Evolutionary conservation across 2,797 vertebrate species (phyloP).

Genomic region (Malacoraja senta): DNA sequence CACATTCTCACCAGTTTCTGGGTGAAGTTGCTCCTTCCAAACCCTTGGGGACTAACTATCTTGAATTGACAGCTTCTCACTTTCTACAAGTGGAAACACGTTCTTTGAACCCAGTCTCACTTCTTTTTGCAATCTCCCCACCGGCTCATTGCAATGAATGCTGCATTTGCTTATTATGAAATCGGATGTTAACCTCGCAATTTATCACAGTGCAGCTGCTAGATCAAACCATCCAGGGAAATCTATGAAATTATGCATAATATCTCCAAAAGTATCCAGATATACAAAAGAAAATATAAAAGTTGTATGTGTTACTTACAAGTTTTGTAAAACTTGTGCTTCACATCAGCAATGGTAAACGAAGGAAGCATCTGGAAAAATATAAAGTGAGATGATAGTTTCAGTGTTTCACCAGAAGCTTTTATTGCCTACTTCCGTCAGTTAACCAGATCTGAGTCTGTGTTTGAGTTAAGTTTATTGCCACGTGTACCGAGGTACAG

Average conservation of each 20-base stretch:
- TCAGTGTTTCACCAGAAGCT: conserved; percentile 43
- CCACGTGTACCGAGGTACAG: too few species aligned
- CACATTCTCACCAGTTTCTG: too few species aligned
- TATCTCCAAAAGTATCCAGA: not conserved
- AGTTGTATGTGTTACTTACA: conserved; percentile 54
- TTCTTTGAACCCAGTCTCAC: too few species aligned
- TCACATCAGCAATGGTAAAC: conserved; percentile 63
- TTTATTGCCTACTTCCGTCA: not conserved
- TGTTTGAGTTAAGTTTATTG: too few species aligned
- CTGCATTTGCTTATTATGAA: not conserved
- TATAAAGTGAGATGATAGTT: conserved; percentile 52
- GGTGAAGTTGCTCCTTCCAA: too few species aligned
- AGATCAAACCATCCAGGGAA: not conserved
- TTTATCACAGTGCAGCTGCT: not conserved
- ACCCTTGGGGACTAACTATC: too few species aligned
- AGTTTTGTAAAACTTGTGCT: conserved; percentile 67
- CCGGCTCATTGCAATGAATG: not conserved
- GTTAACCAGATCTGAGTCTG: not conserved
- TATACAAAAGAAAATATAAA: not conserved
- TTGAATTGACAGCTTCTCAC: too few species aligned
- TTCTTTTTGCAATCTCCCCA: not conserved
- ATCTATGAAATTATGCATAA: not conserved
- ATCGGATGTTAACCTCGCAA: not conserved
- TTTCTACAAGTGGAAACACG: too few species aligned
- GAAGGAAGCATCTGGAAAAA: conserved; percentile 61